Evolutionary conservation across 1,140 invertebrate genomes (phyloP).

Genomic region (Dinoponera quadriceps): DNA sequence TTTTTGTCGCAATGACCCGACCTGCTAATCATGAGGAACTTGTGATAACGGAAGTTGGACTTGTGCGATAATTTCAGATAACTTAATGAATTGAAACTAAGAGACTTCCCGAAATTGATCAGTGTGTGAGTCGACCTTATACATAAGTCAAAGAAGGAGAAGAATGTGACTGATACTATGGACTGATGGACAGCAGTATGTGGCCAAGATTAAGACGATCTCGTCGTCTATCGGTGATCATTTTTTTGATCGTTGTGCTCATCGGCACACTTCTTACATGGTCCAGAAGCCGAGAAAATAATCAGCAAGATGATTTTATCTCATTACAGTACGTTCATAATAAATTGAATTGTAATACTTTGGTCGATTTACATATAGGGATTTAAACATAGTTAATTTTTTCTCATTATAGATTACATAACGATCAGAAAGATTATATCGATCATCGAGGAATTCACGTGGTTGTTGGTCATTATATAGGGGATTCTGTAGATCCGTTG

Average conservation of each 20-base stretch:
- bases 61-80: slow-evolving; percentile 56
- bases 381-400: slow-evolving; percentile 18
- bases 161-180: slow-evolving; percentile 39
- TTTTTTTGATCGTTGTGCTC: slow-evolving; percentile 62
- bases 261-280: slow-evolving; percentile 76
- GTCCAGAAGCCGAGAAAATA: slow-evolving; percentile 71
- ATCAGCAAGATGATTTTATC: slow-evolving; percentile 71
- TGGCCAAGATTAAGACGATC: slow-evolving; percentile 79
- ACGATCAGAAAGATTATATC: slow-evolving; percentile 89
- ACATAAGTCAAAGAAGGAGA: slow-evolving; percentile 13
- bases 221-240: slow-evolving; percentile 73
- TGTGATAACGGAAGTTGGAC: slow-evolving; percentile 53
- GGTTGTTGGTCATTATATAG: slow-evolving; percentile 94
- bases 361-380: neutral
- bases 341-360: slow-evolving; percentile 5
- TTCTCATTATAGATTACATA: slow-evolving; percentile 46
- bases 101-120: slow-evolving; percentile 14
- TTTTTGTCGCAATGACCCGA: slow-evolving; percentile 69
- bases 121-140: slow-evolving; percentile 17
- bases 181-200: slow-evolving; percentile 69
- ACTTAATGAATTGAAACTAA: slow-evolving; percentile 34
- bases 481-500: slow-evolving; percentile 87
- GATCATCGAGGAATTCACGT: slow-evolving; percentile 91
- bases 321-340: slow-evolving; percentile 73
- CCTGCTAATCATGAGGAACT: slow-evolving; percentile 38